Evolutionary conservation across 2,797 vertebrate species (phyloP).

Genomic region (Setipinna tenuifilis): DNA sequence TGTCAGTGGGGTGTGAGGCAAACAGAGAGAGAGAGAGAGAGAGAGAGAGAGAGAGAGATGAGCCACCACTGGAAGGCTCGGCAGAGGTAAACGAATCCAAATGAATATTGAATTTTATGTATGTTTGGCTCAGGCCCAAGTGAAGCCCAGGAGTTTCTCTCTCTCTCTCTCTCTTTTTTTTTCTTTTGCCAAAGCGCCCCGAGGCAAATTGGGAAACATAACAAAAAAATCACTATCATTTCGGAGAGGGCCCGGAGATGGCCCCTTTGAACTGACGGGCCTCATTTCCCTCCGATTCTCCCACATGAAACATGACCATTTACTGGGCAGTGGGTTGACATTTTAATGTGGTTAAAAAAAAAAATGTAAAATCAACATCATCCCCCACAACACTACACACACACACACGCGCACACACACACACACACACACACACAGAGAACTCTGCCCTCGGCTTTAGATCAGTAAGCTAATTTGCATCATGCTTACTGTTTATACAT

Average conservation of each 20-base stretch:
- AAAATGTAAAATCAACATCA: slow-evolving; percentile 44
- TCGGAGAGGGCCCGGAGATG: slow-evolving; percentile 45
- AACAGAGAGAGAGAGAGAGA: too few species aligned
- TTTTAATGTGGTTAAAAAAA: slow-evolving; percentile 42
- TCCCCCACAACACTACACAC: too few species aligned
- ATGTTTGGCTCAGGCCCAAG: slow-evolving; percentile 70
- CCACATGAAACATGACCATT: slow-evolving; percentile 42
- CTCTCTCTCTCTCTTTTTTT: not conserved
- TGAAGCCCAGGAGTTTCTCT: slow-evolving; percentile 61
- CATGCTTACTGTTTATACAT: not conserved
- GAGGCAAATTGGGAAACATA: slow-evolving; percentile 69
- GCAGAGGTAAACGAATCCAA: slow-evolving; percentile 63
- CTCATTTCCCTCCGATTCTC: slow-evolving; percentile 54
- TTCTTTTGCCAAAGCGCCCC: slow-evolving; percentile 46
- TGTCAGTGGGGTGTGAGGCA: slow-evolving; percentile 36
- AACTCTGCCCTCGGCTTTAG: not conserved
- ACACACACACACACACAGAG: slow-evolving; percentile 12
- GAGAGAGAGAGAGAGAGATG: slow-evolving; percentile 19
- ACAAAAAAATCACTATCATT: slow-evolving; percentile 66
- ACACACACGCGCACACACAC: not conserved
- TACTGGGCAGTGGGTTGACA: slow-evolving; percentile 35
- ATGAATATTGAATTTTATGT: slow-evolving; percentile 76
- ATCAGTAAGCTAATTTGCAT: not conserved
- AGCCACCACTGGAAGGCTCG: slow-evolving; percentile 9
- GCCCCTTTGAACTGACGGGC: slow-evolving; percentile 53